phyloP scores from a whole-genome alignment of 2,888 invertebrate species.

The Choristoneura rosaceana region DNA sequence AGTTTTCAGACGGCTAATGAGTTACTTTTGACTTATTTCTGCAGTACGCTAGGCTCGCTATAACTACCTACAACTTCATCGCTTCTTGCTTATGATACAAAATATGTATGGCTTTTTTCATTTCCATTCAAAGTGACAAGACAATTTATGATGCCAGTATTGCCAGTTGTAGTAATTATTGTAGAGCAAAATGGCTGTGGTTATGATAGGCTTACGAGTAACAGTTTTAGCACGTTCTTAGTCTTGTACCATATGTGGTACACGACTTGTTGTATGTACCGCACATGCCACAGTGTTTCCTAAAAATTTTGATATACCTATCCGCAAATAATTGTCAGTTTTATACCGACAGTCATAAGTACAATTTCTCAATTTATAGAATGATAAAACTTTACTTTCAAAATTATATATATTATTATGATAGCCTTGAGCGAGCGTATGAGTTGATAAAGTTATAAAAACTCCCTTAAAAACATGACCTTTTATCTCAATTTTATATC shows the following conservation, averaged over 20 bases:
- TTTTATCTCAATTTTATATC: slow-evolving; percentile 5
- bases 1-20: slow-evolving; percentile 20
- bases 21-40: slow-evolving; percentile 11
- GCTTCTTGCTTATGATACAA: neutral
- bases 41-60: slow-evolving; percentile 5
- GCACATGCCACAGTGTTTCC: neutral
- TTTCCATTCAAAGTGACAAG: slow-evolving; percentile 21
- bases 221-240: neutral
- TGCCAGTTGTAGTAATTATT: slow-evolving; percentile 1
- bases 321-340: too few relatives aligned
- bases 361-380: too few relatives aligned
- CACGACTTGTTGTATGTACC: neutral
- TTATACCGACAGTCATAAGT: too few relatives aligned
- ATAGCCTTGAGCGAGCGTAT: neutral
- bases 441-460: slow-evolving; percentile 16
- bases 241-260: neutral
- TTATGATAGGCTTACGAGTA: neutral
- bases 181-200: neutral
- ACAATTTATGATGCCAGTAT: slow-evolving; percentile 9
- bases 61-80: slow-evolving; percentile 20
- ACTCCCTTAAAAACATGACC: slow-evolving; percentile 4
- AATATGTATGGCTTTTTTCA: slow-evolving; percentile 11
- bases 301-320: too few relatives aligned
- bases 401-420: too few relatives aligned
- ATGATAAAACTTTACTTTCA: too few relatives aligned